Percentiles rank a stretch among this genome's conserved stretches.
Evolutionary conservation across 2,888 invertebrate genomes (phyloP).

Genomic region (Sceliomorpha sp.): DNA sequence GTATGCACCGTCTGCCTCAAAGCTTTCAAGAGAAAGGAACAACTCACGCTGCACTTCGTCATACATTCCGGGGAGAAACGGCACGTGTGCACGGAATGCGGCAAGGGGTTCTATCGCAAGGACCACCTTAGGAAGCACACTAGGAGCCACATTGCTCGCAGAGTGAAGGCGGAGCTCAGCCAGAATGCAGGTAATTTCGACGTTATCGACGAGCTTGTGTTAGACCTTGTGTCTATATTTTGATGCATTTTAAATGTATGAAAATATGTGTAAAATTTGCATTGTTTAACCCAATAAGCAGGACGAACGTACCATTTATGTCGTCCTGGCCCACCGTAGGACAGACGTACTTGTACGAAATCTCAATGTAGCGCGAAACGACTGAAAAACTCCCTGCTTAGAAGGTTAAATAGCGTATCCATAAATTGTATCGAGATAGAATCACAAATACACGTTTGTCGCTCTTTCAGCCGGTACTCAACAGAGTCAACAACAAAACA

Average conservation of each 20-base stretch:
- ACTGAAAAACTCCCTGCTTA: no score
- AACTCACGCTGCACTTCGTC: conserved; percentile 92
- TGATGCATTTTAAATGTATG: conserved; percentile 4
- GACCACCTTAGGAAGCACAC: conserved; percentile 93
- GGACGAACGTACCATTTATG: no score
- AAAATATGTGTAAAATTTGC: no score
- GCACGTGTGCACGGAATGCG: conserved; percentile 92
- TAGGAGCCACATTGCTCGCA: conserved; percentile 90
- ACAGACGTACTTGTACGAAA: no score
- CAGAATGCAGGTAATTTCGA: conserved; percentile 84
- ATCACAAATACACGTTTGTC: no score
- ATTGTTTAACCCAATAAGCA: no score
- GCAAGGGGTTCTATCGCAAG: conserved; percentile 93
- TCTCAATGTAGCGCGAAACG: no score
- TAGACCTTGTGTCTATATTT: no score
- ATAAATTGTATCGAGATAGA: no score
- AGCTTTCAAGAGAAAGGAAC: conserved; percentile 94
- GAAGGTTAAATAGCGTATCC: no score
- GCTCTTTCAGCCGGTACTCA: conserved; percentile 67
- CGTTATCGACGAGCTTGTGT: no score
- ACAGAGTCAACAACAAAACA: conserved; percentile 76
- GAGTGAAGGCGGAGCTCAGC: conserved; percentile 91
- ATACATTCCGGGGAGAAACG: conserved; percentile 95
- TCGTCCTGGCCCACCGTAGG: no score
- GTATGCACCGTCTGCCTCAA: conserved; percentile 93